Evolutionary conservation across 2,113 vertebrate species (phyloP).

Genomic region (Myanophis thanlyinensis): DNA sequence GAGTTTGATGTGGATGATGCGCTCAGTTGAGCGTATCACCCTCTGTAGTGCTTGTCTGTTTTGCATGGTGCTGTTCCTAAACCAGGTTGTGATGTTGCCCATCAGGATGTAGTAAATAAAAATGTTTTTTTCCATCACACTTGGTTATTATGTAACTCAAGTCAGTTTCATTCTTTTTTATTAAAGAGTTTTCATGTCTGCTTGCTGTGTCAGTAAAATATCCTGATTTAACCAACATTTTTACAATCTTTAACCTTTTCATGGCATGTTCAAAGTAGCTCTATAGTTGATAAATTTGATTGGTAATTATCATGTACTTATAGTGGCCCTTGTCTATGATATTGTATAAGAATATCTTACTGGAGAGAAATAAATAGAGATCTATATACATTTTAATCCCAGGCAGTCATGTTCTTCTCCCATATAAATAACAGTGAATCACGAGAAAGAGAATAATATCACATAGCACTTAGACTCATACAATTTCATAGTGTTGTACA

Average conservation of each 20-base stretch:
- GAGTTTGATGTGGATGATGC: too few species aligned
- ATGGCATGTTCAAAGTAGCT: neutral
- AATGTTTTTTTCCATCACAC: neutral
- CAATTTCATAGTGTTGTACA: too few species aligned
- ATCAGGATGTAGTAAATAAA: neutral
- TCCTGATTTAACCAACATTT: neutral
- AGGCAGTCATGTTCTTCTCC: constrained; percentile 30
- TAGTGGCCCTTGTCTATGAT: constrained; percentile 28
- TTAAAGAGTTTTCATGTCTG: neutral
- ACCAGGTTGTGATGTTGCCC: too few species aligned
- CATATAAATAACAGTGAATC: constrained; percentile 42
- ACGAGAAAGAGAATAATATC: constrained; percentile 30
- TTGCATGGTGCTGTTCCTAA: too few species aligned
- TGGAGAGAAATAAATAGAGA: constrained; percentile 30
- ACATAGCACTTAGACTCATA: neutral
- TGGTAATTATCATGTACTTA: constrained; percentile 2
- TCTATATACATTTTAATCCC: constrained; percentile 35
- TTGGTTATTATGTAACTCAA: neutral
- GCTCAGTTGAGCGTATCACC: too few species aligned
- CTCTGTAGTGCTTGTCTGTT: too few species aligned
- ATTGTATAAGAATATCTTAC: constrained; percentile 56
- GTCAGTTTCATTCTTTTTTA: neutral
- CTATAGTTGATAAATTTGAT: neutral
- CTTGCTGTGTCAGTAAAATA: neutral
- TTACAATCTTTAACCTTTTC: neutral